Conservation (phyloP, 2,113 vertebrate genomes). For the Toxostoma redivivum region DNA sequence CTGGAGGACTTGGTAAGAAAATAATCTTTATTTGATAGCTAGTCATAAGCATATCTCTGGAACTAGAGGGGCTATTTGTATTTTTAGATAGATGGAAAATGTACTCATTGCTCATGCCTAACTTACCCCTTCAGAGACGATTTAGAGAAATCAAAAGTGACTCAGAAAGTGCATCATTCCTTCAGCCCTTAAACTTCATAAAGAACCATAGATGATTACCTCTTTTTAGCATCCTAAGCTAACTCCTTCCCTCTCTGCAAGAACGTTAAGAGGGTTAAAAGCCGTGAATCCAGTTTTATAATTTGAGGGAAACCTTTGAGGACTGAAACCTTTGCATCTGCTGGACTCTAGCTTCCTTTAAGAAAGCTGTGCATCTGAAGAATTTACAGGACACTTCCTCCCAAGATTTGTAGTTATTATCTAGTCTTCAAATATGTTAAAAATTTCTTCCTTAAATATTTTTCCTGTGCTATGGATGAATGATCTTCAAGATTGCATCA, state of each 20-base stretch:
- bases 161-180: neutral
- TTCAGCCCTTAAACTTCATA: neutral
- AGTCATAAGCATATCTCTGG: neutral
- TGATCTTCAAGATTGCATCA: slow-evolving; percentile 30
- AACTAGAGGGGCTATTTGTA: neutral
- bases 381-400: neutral
- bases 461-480: neutral
- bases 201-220: neutral
- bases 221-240: neutral
- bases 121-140: neutral
- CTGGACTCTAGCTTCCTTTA: neutral
- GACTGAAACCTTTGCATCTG: neutral
- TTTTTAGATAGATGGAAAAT: neutral
- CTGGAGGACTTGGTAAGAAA: neutral
- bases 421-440: neutral
- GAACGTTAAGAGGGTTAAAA: neutral
- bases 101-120: neutral
- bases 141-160: neutral
- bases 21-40: slow-evolving; percentile 7
- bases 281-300: neutral
- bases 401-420: neutral
- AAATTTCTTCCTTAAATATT: neutral
- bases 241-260: neutral
- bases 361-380: neutral
- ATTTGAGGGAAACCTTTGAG: neutral